Percentiles rank a stretch among this genome's conserved stretches.
Evolutionary conservation across 2,797 vertebrate genomes (phyloP).

Genomic region (Synaphobranchus kaupii): DNA sequence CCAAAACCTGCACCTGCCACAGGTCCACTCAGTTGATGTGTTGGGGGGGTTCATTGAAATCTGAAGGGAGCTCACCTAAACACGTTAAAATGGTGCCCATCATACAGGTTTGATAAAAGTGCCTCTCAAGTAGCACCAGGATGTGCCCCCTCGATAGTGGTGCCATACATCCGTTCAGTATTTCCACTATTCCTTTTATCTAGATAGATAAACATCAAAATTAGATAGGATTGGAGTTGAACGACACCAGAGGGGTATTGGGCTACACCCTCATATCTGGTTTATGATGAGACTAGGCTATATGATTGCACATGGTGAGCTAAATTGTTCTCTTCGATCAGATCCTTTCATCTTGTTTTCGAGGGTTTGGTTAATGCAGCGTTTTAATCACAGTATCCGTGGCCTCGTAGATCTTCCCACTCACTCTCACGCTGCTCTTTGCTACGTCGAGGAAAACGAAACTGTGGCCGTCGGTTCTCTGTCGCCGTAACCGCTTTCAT

Average conservation of each 20-base stretch:
- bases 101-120: too few relatives aligned
- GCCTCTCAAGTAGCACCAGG: too few relatives aligned
- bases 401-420: background rate
- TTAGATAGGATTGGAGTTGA: background rate
- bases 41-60: too few relatives aligned
- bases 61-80: too few relatives aligned
- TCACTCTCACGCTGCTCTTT: background rate
- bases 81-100: too few relatives aligned
- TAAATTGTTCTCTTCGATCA: constrained; percentile 25
- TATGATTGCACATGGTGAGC: background rate
- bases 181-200: background rate
- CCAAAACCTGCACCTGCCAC: too few relatives aligned
- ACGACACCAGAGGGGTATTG: background rate
- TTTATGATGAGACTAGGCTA: background rate
- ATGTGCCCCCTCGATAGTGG: too few relatives aligned
- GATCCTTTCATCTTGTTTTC: background rate
- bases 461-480: background rate
- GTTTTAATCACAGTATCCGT: background rate
- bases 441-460: background rate
- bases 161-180: too few relatives aligned
- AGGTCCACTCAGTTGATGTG: too few relatives aligned
- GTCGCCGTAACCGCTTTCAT: background rate
- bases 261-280: background rate
- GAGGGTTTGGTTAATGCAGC: background rate
- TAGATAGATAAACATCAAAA: too few relatives aligned